phyloP scores from a whole-genome alignment of 1,140 invertebrate species.

The Trichonephila clavipes region DNA sequence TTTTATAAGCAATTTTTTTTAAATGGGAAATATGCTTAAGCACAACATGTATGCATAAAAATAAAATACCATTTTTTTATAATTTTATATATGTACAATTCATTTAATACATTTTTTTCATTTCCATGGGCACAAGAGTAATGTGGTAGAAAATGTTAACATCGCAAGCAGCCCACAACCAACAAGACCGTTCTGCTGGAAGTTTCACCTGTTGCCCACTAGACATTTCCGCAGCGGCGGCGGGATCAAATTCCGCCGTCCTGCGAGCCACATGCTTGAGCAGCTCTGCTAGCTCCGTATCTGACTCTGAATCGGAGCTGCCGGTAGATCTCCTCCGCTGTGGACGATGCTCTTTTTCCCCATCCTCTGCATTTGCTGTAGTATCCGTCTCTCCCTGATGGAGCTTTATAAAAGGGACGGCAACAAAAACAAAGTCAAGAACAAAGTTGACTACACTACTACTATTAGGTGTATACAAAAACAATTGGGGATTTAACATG shows the following conservation, averaged over 20 bases:
- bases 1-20: too few species aligned
- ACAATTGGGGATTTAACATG: not conserved
- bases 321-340: slow-evolving; percentile 61
- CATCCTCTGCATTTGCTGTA: not conserved
- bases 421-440: slow-evolving; percentile 2
- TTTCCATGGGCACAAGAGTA: slow-evolving; percentile 42
- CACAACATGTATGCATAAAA: too few species aligned
- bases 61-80: too few species aligned
- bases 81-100: too few species aligned
- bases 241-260: slow-evolving; percentile 76
- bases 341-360: slow-evolving; percentile 6
- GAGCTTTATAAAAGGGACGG: slow-evolving; percentile 40
- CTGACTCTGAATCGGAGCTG: slow-evolving; percentile 78
- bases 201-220: slow-evolving; percentile 68
- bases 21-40: too few species aligned
- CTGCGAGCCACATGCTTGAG: slow-evolving; percentile 78
- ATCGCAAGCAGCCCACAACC: slow-evolving; percentile 71
- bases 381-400: slow-evolving; percentile 32
- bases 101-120: not conserved
- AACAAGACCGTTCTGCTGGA: slow-evolving; percentile 29
- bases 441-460: not conserved
- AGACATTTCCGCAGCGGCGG: slow-evolving; percentile 36
- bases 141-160: slow-evolving; percentile 19
- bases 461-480: not conserved
- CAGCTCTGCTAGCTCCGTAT: slow-evolving; percentile 78